phyloP scores from a whole-genome alignment of 2,797 vertebrate genomes.

The Danio tinwini region DNA sequence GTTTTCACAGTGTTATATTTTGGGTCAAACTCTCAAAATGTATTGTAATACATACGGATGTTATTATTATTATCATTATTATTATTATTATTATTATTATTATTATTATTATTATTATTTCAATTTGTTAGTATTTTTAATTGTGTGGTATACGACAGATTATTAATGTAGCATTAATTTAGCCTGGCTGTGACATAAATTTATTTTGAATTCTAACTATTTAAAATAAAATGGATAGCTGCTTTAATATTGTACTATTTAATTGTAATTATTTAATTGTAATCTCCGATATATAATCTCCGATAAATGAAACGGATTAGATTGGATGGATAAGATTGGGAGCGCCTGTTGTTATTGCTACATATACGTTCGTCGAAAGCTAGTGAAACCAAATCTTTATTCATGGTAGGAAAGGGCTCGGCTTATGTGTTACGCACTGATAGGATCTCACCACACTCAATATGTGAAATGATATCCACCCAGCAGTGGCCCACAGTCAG shows the following conservation, averaged over 20 bases:
- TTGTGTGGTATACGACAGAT: no score
- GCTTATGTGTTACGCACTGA: conserved; percentile 78
- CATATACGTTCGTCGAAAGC: conserved; percentile 50
- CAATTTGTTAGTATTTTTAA: no score
- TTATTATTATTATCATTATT: background rate
- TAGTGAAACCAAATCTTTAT: conserved; percentile 79
- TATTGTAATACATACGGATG: background rate
- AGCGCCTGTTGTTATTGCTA: conserved; percentile 34
- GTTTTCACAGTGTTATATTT: conserved; percentile 10
- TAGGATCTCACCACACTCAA: conserved; percentile 79
- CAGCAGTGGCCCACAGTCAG: conserved; percentile 58
- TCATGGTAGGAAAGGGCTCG: conserved; percentile 74
- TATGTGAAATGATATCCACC: conserved; percentile 74
- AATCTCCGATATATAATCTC: no score
- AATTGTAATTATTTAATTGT: no score
- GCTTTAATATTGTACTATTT: no score
- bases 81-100: background rate
- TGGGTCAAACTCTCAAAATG: background rate
- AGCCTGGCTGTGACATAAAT: no score
- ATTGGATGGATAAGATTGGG: conserved; percentile 20
- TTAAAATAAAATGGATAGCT: no score
- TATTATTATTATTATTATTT: background rate
- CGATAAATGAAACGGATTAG: background rate
- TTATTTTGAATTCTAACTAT: no score
- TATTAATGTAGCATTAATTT: no score